A percentile compares a stretch with the other conserved stretches of the same genome.
Conservation (phyloP, 2,113 vertebrate species). For the Halcyon senegalensis region DNA sequence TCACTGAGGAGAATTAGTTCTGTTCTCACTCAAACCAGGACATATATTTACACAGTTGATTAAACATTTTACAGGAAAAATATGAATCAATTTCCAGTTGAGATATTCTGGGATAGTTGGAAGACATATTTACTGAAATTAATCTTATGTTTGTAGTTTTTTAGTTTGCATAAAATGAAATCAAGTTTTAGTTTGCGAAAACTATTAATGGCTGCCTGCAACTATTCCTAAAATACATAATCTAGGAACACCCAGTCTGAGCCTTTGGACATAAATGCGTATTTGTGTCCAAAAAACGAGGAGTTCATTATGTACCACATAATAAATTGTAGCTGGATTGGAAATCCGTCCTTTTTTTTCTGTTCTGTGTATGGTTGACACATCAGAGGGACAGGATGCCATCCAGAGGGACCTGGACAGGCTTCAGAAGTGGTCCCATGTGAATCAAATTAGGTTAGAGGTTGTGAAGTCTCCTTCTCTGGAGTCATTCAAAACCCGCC, state of each 20-base stretch:
- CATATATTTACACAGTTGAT: not conserved
- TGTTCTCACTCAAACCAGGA: too few relatives aligned
- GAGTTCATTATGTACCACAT: not conserved
- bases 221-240: not conserved
- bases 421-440: too few relatives aligned
- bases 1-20: not conserved
- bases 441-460: too few relatives aligned
- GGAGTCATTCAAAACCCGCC: too few relatives aligned
- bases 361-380: not conserved
- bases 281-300: not conserved
- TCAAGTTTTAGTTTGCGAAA: not conserved
- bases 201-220: not conserved
- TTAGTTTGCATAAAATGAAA: not conserved
- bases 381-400: not conserved
- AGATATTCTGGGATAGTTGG: not conserved
- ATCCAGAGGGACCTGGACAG: not conserved
- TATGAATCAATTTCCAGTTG: not conserved
- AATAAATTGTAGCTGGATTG: not conserved
- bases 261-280: not conserved
- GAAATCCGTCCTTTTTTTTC: not conserved
- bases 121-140: not conserved
- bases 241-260: not conserved
- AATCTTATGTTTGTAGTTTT: not conserved
- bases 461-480: too few relatives aligned
- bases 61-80: slow-evolving; percentile 2